A percentile compares a stretch with the other conserved stretches of the same genome.
Evolutionary conservation across 2,113 vertebrate genomes (phyloP).

Genomic region (Psilopogon haemacephalus): DNA sequence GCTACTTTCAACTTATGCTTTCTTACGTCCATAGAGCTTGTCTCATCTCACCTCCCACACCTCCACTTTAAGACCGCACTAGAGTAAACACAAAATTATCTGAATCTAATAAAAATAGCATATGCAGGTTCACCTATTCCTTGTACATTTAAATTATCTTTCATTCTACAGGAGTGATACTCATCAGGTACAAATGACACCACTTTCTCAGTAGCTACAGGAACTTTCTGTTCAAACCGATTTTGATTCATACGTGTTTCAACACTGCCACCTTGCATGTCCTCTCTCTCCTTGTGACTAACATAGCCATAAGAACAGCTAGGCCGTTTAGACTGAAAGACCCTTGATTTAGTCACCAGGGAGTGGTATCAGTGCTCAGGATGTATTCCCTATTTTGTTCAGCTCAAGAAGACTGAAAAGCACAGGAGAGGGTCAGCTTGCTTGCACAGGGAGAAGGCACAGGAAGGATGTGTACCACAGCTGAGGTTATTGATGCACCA

Average conservation of each 20-base stretch:
- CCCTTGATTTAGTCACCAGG: neutral
- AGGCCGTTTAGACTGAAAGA: neutral
- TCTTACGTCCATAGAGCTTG: neutral
- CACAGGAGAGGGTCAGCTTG: neutral
- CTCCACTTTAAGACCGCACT: neutral
- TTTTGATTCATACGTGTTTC: neutral
- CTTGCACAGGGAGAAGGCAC: neutral
- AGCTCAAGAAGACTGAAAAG: neutral
- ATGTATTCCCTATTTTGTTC: neutral
- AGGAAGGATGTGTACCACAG: neutral
- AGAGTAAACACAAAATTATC: neutral
- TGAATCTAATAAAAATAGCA: fast-evolving
- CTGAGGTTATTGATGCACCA: fast-evolving
- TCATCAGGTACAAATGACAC: neutral
- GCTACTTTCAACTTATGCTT: neutral
- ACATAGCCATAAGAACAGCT: fast-evolving
- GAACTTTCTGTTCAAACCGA: neutral
- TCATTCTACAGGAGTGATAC: neutral
- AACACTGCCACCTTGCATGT: neutral
- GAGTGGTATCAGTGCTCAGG: neutral
- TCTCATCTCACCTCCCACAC: neutral
- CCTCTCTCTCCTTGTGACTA: neutral
- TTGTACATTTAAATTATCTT: neutral
- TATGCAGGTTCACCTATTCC: neutral
- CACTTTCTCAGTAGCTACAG: neutral